phyloP scores from a whole-genome alignment of 2,797 vertebrate genomes.

The Buphagus erythrorhynchus region DNA sequence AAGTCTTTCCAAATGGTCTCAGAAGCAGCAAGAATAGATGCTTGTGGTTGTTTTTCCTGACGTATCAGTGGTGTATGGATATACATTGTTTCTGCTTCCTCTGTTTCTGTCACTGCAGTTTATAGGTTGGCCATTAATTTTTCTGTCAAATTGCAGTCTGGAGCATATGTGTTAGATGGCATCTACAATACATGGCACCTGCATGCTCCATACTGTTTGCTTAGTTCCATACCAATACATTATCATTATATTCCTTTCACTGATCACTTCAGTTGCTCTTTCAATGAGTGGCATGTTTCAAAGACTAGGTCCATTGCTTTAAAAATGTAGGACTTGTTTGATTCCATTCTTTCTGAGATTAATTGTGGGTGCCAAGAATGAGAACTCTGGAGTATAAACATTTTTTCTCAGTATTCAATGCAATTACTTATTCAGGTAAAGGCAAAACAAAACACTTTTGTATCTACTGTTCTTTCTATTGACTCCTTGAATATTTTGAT shows the following conservation, averaged over 20 bases:
- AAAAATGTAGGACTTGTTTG: background rate
- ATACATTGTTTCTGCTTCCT: background rate
- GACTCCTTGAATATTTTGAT: background rate
- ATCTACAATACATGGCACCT: background rate
- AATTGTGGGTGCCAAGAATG: background rate
- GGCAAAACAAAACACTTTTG: background rate
- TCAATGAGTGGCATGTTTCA: background rate
- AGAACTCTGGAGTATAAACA: background rate
- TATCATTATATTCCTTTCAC: background rate
- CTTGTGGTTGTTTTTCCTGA: conserved; percentile 5
- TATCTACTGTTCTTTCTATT: background rate
- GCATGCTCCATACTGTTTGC: background rate
- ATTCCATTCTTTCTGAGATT: background rate
- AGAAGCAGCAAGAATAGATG: background rate
- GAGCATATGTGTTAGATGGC: background rate
- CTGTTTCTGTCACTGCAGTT: background rate
- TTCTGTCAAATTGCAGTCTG: background rate
- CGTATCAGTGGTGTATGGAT: background rate
- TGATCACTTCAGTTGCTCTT: background rate
- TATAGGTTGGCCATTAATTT: conserved; percentile 4
- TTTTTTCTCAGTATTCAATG: background rate
- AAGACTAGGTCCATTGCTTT: background rate
- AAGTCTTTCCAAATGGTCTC: background rate
- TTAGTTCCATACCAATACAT: background rate
- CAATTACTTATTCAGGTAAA: conserved; percentile 15